Percentiles rank a stretch among this genome's conserved stretches.
phyloP scores from a whole-genome alignment of 2,888 invertebrate species.

The Dolichopus griseipennis region DNA sequence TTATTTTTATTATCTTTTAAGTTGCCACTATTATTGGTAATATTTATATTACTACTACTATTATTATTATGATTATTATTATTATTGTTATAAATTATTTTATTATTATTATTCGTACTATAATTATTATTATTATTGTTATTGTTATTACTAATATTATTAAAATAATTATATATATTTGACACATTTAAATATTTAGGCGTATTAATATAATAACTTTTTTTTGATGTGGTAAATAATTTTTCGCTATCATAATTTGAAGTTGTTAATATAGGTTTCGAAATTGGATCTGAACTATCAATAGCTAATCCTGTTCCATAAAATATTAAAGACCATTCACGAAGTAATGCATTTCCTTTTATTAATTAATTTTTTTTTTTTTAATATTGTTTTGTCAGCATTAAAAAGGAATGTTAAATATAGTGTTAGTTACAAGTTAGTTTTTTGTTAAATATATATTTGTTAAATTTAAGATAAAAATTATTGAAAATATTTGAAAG shows the following conservation, averaged over 20 bases:
- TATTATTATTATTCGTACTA: background rate
- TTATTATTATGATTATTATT: background rate
- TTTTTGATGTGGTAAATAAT: constrained; percentile 15
- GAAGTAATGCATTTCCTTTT: constrained; percentile 75
- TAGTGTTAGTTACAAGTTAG: background rate
- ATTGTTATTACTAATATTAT: background rate
- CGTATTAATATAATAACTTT: background rate
- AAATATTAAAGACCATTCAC: constrained; percentile 88
- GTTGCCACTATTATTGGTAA: background rate
- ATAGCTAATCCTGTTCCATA: constrained; percentile 71
- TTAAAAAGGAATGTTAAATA: background rate
- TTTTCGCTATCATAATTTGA: constrained; percentile 30
- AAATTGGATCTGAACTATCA: constrained; percentile 54
- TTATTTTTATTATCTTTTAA: constrained; percentile 15
- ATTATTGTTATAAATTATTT: background rate
- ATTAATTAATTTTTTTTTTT: constrained; percentile 9
- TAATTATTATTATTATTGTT: background rate
- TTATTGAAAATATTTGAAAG: too few relatives aligned
- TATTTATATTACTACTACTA: background rate
- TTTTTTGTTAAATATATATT: background rate
- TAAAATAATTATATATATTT: background rate
- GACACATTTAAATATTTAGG: background rate
- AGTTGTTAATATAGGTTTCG: constrained; percentile 37
- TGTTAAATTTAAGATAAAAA: constrained; percentile 13
- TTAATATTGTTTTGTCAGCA: background rate